Percentiles rank a stretch among this genome's conserved stretches.
These are phyloP conservation scores for Microcebus murinus DNA, from an alignment of 2,113 vertebrate species.

Conservation along the genomic window DNA sequence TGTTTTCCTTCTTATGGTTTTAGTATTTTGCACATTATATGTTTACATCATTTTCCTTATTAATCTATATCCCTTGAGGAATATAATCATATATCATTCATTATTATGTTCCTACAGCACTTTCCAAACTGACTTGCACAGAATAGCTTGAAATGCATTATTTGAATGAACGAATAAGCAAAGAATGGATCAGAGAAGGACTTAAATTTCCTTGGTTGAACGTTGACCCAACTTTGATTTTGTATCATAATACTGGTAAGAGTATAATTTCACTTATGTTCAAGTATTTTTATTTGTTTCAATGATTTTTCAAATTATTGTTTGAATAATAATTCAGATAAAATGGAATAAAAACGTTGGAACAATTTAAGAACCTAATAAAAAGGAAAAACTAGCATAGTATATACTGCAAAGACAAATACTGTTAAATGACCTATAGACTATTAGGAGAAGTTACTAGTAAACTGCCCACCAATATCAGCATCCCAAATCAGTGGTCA, in stretches of 20 bases:
- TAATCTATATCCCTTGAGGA: neutral
- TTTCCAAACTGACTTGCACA: neutral
- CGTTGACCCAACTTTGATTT: neutral
- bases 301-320: neutral
- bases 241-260: neutral
- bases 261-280: neutral
- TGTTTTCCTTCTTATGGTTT: neutral
- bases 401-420: neutral
- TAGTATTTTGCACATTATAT: neutral
- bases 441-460: neutral
- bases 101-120: neutral
- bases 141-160: neutral
- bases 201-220: conserved; percentile 1
- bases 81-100: neutral
- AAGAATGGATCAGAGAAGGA: neutral
- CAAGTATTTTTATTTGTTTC: neutral
- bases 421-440: neutral
- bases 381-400: neutral
- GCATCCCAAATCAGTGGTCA: neutral
- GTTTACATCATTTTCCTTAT: neutral
- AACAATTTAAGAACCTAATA: neutral
- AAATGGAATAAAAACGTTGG: neutral
- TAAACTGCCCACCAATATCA: neutral
- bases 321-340: neutral
- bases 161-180: neutral